Conservation (phyloP, 2,888 invertebrate genomes). For the Drosophila borealis region DNA sequence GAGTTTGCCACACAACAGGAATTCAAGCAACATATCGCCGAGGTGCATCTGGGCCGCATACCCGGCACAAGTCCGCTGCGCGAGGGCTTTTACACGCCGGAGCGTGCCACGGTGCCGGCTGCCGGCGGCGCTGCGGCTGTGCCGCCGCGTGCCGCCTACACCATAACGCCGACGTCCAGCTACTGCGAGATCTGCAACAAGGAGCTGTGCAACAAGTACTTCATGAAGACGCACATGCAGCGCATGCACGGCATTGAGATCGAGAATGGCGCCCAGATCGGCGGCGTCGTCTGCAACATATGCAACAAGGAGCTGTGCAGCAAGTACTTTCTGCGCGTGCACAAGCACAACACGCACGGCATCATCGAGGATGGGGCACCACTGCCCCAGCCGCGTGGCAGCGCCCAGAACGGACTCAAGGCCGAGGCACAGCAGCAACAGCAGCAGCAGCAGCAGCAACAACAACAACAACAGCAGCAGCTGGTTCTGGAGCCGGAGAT, state of each 20-base stretch:
- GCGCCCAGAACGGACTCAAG: slow-evolving; percentile 79
- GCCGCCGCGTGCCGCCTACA: slow-evolving; percentile 85
- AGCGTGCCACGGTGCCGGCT: slow-evolving; percentile 81
- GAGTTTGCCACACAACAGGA: slow-evolving; percentile 89
- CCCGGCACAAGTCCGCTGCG: slow-evolving; percentile 81
- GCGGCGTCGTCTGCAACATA: slow-evolving; percentile 97
- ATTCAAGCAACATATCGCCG: slow-evolving; percentile 89
- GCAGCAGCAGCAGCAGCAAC: slow-evolving; percentile 47
- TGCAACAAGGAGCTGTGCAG: slow-evolving; percentile 99
- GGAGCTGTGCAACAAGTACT: slow-evolving; percentile 99
- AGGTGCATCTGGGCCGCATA: slow-evolving; percentile 86
- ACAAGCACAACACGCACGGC: slow-evolving; percentile 99
- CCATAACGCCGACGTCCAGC: slow-evolving; percentile 90
- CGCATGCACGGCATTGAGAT: slow-evolving; percentile 98
- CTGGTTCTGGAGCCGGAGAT: slow-evolving; percentile 57
- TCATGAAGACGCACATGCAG: slow-evolving; percentile 99
- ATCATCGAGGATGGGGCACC: slow-evolving; percentile 94
- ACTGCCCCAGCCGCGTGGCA: slow-evolving; percentile 82
- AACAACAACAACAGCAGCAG: slow-evolving; percentile 48
- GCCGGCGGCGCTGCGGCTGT: slow-evolving; percentile 28
- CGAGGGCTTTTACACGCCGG: slow-evolving; percentile 85
- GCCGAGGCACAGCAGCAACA: slow-evolving; percentile 65
- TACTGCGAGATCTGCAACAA: slow-evolving; percentile 99
- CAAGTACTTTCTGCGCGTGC: slow-evolving; percentile 98
- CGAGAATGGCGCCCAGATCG: slow-evolving; percentile 95